Evolutionary conservation across 2,888 invertebrate species (phyloP).

Genomic region (Ophion slaviceki): DNA sequence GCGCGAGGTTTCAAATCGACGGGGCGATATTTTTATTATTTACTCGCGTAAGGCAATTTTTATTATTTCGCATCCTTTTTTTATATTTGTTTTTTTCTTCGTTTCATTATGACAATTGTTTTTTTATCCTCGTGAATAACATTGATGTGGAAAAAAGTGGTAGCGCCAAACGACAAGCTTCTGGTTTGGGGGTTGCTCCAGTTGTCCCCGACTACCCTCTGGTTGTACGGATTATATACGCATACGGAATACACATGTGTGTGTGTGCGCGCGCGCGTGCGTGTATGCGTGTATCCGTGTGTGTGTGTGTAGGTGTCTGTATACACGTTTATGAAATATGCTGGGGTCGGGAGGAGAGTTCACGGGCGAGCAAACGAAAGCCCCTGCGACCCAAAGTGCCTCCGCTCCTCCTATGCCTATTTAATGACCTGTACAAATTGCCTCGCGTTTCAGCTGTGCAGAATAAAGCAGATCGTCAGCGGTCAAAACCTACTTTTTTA

Average conservation of each 20-base stretch:
- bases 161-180: background rate
- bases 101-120: background rate
- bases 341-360: background rate
- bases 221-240: background rate
- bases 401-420: slow-evolving; percentile 38
- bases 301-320: too few relatives aligned
- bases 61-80: too few relatives aligned
- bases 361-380: slow-evolving; percentile 21
- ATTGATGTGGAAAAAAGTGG: background rate
- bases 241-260: background rate
- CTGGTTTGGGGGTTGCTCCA: background rate
- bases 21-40: background rate
- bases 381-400: slow-evolving; percentile 10
- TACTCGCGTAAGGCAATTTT: too few relatives aligned
- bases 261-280: too few relatives aligned
- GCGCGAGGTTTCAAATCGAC: background rate
- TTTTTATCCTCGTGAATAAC: background rate
- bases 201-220: background rate
- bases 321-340: background rate
- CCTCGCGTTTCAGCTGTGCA: background rate
- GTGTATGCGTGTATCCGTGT: too few relatives aligned
- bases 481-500: background rate
- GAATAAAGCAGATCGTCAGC: slow-evolving; percentile 16
- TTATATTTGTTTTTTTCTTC: background rate
- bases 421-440: slow-evolving; percentile 46